Evolutionary conservation across 1,140 invertebrate genomes (phyloP), one percentile per base, ranked within the genome.

Genomic region (Cylas formicarius): DNA sequence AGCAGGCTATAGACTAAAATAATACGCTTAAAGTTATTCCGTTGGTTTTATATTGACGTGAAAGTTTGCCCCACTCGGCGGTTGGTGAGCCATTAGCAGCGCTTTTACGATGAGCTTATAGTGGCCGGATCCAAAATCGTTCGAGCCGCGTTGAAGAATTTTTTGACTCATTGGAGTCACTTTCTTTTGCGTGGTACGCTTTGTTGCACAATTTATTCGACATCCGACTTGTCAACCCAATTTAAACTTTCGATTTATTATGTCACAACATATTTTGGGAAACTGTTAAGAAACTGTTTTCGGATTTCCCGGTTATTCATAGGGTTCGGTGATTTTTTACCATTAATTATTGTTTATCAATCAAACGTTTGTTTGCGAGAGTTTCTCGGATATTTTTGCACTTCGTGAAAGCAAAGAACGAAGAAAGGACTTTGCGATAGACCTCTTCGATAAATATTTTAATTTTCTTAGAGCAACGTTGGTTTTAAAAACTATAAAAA

Each of bases 31-130:
- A 56, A 60, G 60, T 53, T 60, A 50, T 60, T 55, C 56, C 51
- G 55, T 61, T 60, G 58, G 52, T 63, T 63, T 61, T 63, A 63
- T 63, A 63, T 57, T 36, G 56, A 53, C 54, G 61, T 61, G 61
- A 63, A 63, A 63, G 61, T 63, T 55, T 45, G 51, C 61, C 60
- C 50, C 61, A 56, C 55, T 60, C 50, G 32, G 24, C 33, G 39
- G 28, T n/a, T 17, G 11, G 17, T 38, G 24, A 39, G 26, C 40
- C 44, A 46, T 35, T 39, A 39, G 36, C 44, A 39, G 14, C 11
- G 44, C 16, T 39, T 49, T 24, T 29, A 42, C 45, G 40, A 49
- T 44, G 48, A 54, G 42, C 36, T 38, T 34, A 35, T 54, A 47
- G 48, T 52, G 51, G 36, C 51, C 52, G 51, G 55, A 51, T 54